Evolutionary conservation across 2,888 invertebrate genomes (phyloP), one percentile per base, ranked within the genome.

Genomic region (Resseliella maxima): DNA sequence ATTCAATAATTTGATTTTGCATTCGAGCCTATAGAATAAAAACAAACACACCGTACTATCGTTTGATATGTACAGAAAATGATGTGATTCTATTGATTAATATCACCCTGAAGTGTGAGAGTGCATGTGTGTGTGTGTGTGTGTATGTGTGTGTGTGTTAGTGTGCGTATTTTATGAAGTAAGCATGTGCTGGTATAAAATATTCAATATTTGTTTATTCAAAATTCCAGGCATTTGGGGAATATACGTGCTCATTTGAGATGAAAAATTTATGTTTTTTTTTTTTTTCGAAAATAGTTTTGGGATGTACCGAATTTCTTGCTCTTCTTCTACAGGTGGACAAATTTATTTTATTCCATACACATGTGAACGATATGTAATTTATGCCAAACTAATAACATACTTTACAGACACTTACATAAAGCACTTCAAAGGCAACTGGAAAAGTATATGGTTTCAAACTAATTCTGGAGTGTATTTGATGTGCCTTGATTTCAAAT

Each of bases 1-100:
- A 72, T 72, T 72, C 27, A 72, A 72, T 72, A 72, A 72, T 72
- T 72, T 35, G 72, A 72, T 72, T 72, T 72, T 72, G 2, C 72
- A 72, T 72, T 72, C 18, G 72, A 6, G 18, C 31, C 72, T 12
- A 15, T 72, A 15, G 31, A 72, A 72, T 72, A 35, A 72, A 72
- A 31, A 72, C 31, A 72, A 72, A 72, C 72, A 18, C 1, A 50
- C 2, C 46, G 18, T 31, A 72, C 72, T 31, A 31, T 31, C 72
- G n/a, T 15, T 15, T 35, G 35, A 3, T 15, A n/a, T 10, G 35
- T 72, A 18, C 59, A 5, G 35, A 72, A 18, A 72, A 27, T 72
- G 31, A 31, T 31, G 35, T 72, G 0, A 31, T 72, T 72, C 72
- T 72, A 72, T 72, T 72, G 72, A 72, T 72, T 72, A 72, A 72